Base-by-base conservation (phyloP, 2,113 vertebrate genomes). In the Thryonomys swinderianus region DNA sequence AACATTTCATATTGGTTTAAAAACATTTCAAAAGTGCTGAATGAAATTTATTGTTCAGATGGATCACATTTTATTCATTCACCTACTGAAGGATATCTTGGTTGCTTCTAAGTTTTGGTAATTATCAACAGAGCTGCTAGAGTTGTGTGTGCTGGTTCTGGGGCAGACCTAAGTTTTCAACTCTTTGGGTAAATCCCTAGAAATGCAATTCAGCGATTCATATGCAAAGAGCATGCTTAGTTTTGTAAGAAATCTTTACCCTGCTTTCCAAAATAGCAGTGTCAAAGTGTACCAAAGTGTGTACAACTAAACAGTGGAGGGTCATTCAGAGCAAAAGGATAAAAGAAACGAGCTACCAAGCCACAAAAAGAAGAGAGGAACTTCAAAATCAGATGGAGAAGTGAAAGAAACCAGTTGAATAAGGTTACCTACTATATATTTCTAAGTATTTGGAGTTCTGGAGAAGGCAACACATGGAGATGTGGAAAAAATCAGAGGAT, bases 1-100 rank as follows among this genome's bases (percentile, higher is more conserved):
- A 53, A 62, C 71, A 78, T 78, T 88, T 79, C 30, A n/a, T 85
- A 73, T 51, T 92, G 40, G 21, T 42, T 94, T 92, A 82, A 87
- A 95, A 82, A 53, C 66, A 53, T 90, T 80, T 80, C 71, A 34
- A 83, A 64, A 61, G 13, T 79, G 9, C 2, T 62, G 5, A 9
- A 57, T 48, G 48, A 48, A 81, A 66, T 73, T 20, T 18, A 30
- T 51, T 51, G 37, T 59, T 25, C 14, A 12, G n/a, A 71, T 71
- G 30, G 25, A 48, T 32, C 74, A 51, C 0, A 66, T 16, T 57
- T 84, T 78, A 62, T 37, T 40, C 32, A 76, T 89, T 93, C 32
- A 85, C 18, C 55, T 71, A 78, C 3, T 32, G 66, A 64, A 62
- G n/a, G 30, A 37, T n/a, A 62, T 85, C 8, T 85, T 89, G 32